These are phyloP conservation scores for Ariopsis seemanni DNA, from an alignment of 2,113 vertebrate genomes.

Conservation along the genomic window DNA sequence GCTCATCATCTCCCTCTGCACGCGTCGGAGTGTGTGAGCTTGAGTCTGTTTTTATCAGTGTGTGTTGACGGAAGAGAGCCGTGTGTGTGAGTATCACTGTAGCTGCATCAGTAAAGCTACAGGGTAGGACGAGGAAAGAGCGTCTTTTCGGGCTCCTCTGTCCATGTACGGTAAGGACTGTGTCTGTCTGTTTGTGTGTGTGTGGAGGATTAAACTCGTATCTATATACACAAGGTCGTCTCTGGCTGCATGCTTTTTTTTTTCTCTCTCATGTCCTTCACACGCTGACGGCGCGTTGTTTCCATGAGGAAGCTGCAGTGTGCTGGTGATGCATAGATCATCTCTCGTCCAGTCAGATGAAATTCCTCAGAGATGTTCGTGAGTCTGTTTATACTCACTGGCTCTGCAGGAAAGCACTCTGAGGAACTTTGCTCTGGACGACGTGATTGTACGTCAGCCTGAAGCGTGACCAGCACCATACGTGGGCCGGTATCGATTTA, in stretches of 20 bases:
- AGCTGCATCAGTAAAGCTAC: constrained; percentile 55
- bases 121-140: constrained; percentile 48
- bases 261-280: not conserved
- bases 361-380: not conserved
- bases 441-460: not conserved
- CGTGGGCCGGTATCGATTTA: constrained; percentile 2
- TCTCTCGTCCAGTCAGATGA: not conserved
- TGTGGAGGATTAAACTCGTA: not conserved
- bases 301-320: not conserved
- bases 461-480: not conserved
- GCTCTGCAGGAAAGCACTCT: not conserved
- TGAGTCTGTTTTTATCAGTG: constrained; percentile 26
- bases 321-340: not conserved
- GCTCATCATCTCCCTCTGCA: constrained; percentile 58
- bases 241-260: not conserved
- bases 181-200: constrained; percentile 10
- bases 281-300: not conserved
- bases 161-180: constrained; percentile 53
- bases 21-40: constrained; percentile 25
- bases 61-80: not conserved
- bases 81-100: constrained; percentile 47
- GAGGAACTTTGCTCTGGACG: not conserved
- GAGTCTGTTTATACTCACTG: not conserved
- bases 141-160: constrained; percentile 33
- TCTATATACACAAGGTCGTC: not conserved